phyloP scores from a whole-genome alignment of 2,797 vertebrate species.

The Lutjanus campechanus region DNA sequence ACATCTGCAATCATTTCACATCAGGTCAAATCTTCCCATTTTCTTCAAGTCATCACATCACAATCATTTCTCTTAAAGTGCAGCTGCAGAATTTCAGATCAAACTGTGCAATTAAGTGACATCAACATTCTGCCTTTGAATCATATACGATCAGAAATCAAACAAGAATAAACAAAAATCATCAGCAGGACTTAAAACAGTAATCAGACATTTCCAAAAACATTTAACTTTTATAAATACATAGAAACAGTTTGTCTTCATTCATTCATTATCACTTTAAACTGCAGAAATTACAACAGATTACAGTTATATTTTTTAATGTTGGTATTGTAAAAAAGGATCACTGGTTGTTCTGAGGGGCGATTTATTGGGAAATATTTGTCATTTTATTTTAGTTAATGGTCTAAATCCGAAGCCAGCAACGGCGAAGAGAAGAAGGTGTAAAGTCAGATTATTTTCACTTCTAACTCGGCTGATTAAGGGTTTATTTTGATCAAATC shows the following conservation, averaged over 20 bases:
- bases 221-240: not conserved
- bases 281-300: not conserved
- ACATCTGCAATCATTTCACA: not conserved
- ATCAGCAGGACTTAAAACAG: not conserved
- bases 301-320: not conserved
- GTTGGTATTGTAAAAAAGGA: no score
- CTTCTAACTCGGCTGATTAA: no score
- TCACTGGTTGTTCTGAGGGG: no score
- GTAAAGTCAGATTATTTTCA: no score
- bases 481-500: no score
- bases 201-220: not conserved
- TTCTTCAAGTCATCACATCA: slow-evolving; percentile 1
- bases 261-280: not conserved
- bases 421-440: no score
- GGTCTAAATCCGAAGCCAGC: no score
- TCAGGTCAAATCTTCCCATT: not conserved
- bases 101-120: slow-evolving; percentile 14
- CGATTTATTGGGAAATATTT: no score
- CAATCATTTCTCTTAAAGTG: slow-evolving; percentile 6
- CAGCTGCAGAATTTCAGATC: not conserved
- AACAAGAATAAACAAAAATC: not conserved
- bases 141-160: not conserved
- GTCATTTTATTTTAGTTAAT: no score
- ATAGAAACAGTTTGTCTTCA: not conserved
- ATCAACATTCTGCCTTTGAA: not conserved